Evolutionary conservation across 2,888 invertebrate genomes (phyloP).

Genomic region (Rhodophaea formosa): DNA sequence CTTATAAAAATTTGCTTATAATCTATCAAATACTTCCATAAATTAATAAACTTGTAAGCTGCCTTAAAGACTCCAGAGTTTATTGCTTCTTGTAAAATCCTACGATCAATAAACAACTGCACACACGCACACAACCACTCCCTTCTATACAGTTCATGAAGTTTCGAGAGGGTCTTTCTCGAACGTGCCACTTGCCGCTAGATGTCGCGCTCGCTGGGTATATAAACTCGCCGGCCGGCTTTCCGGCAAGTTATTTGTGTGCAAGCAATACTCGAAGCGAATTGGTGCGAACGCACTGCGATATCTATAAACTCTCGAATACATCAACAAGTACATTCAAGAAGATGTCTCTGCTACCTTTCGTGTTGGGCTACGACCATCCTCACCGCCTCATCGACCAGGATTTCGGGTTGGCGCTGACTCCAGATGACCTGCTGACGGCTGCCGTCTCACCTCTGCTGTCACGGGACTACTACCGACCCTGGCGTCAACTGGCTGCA

Average conservation of each 20-base stretch:
- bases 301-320: slow-evolving; percentile 6
- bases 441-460: slow-evolving; percentile 44
- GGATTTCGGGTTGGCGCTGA: slow-evolving; percentile 66
- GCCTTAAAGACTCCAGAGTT: neutral
- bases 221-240: slow-evolving; percentile 43
- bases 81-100: neutral
- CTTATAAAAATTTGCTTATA: no score
- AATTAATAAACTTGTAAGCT: no score
- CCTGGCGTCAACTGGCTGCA: slow-evolving; percentile 59
- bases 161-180: slow-evolving; percentile 25
- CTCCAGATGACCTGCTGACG: slow-evolving; percentile 63
- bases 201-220: slow-evolving; percentile 43
- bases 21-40: no score
- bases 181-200: slow-evolving; percentile 31
- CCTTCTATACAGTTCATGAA: slow-evolving; percentile 27
- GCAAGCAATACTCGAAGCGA: slow-evolving; percentile 27
- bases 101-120: slow-evolving; percentile 13
- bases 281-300: slow-evolving; percentile 24
- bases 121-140: slow-evolving; percentile 12
- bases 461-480: slow-evolving; percentile 53
- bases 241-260: slow-evolving; percentile 31
- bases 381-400: slow-evolving; percentile 63
- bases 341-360: slow-evolving; percentile 49
- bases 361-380: slow-evolving; percentile 42
- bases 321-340: neutral